Evolutionary conservation across 2,113 vertebrate species (phyloP).

Genomic region (Salminus brasiliensis): DNA sequence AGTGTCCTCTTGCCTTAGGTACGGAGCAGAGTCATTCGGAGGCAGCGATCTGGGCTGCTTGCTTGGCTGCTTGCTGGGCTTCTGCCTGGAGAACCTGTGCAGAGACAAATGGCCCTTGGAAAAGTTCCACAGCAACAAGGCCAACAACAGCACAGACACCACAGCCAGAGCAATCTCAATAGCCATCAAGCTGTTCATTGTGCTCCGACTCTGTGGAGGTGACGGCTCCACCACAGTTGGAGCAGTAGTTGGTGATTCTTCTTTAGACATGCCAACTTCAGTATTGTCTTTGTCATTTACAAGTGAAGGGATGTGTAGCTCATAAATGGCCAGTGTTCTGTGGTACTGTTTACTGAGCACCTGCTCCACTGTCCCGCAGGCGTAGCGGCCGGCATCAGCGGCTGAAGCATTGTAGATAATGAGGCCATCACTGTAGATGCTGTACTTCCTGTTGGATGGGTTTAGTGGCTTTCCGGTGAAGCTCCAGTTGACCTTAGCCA

Average conservation of each 20-base stretch:
- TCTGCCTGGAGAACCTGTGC: slow-evolving; percentile 13
- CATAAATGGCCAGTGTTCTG: slow-evolving; percentile 58
- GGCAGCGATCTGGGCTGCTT: neutral
- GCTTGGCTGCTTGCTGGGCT: slow-evolving; percentile 12
- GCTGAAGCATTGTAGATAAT: slow-evolving; percentile 63
- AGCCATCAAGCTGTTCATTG: slow-evolving; percentile 30
- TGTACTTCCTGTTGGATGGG: slow-evolving; percentile 60
- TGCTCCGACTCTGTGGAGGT: slow-evolving; percentile 28
- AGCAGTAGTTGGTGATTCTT: neutral
- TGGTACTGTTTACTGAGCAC: slow-evolving; percentile 57
- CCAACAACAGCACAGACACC: slow-evolving; percentile 63
- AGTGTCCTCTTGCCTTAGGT: neutral
- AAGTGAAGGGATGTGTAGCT: slow-evolving; percentile 45
- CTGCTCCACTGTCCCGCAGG: slow-evolving; percentile 66
- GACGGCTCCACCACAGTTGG: neutral
- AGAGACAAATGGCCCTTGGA: slow-evolving; percentile 48
- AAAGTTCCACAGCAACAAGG: slow-evolving; percentile 66
- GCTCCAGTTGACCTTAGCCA: slow-evolving; percentile 69
- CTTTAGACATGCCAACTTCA: neutral
- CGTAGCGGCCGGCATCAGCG: slow-evolving; percentile 65
- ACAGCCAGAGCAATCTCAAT: slow-evolving; percentile 61
- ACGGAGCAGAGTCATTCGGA: neutral
- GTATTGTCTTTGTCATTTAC: slow-evolving; percentile 13
- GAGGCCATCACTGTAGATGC: slow-evolving; percentile 64
- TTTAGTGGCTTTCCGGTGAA: slow-evolving; percentile 58